phyloP scores from a whole-genome alignment of 2,888 invertebrate species.

The Polylopha cassiicola region DNA sequence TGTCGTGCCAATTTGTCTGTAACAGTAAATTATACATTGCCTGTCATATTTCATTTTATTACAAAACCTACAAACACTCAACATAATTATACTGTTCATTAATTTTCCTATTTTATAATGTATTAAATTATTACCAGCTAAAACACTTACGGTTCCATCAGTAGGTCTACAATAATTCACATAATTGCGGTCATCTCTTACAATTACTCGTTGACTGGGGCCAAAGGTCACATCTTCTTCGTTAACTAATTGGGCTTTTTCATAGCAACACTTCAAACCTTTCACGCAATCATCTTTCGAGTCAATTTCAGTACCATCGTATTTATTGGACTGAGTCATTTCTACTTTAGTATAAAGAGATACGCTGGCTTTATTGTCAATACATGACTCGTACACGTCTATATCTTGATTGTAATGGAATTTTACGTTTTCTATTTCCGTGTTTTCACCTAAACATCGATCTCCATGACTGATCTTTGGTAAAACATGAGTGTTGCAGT shows the following conservation, averaged over 20 bases:
- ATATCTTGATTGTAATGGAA: conserved; percentile 9
- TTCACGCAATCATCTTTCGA: conserved; percentile 31
- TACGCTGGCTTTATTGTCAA: conserved; percentile 6
- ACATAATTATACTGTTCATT: no score
- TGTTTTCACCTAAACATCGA: conserved; percentile 6
- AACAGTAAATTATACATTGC: background rate
- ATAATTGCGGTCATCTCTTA: conserved; percentile 30
- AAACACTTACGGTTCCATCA: conserved; percentile 1
- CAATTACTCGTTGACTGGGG: conserved; percentile 27
- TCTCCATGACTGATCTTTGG: background rate
- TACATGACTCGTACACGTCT: conserved; percentile 9
- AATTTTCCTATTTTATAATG: no score
- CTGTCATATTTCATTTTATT: no score
- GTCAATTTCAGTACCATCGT: conserved; percentile 22
- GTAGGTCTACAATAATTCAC: conserved; percentile 24
- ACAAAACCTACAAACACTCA: no score
- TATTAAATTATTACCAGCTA: no score
- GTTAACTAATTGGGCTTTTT: conserved; percentile 29
- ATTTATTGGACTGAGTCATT: background rate
- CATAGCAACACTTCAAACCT: conserved; percentile 25
- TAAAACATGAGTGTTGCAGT: conserved; percentile 1
- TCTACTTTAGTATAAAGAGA: conserved; percentile 11
- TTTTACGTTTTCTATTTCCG: conserved; percentile 3
- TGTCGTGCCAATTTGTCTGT: conserved; percentile 11
- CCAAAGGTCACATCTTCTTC: conserved; percentile 28